Base-by-base conservation (phyloP, 2,797 vertebrate species). In the Coregonus suidteri region DNA sequence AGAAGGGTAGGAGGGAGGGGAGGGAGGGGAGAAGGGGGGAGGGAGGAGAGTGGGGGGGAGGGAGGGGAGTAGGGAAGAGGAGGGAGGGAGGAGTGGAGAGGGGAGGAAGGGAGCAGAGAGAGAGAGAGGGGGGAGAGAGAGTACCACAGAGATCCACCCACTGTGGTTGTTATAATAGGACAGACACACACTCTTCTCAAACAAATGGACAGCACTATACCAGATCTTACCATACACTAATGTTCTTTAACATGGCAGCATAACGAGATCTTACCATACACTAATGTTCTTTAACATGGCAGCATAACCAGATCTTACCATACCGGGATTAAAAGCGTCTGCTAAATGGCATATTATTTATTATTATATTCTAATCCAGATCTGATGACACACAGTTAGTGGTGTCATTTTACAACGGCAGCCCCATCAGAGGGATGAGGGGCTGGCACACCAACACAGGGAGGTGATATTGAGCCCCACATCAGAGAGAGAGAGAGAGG, bases 361-460 rank as follows among this genome's bases (percentile, higher is more conserved):
- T n/a, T n/a, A n/a, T n/a, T n/a, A n/a, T n/a, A n/a, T n/a, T n/a
- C n/a, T n/a, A n/a, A n/a, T n/a, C 89, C 88, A 82, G 81, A 92
- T 88, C 80, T 82, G 83, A 81, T 86, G 91, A 93, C 90, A 91
- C 88, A 79, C 79, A 87, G 84, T 83, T 83, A 91, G 88, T n/a
- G 89, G 87, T 81, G 88, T 93, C 87, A 93, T n/a, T n/a, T n/a
- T n/a, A n/a, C n/a, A n/a, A n/a, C n/a, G n/a, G n/a, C n/a, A n/a
- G n/a, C n/a, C n/a, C 87, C 81, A 81, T 34, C 85, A 83, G 86
- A 83, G 85, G 92, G 93, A 93, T 93, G 90, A 90, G 88, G 79
- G 85, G 86, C 85, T 92, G 88, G 83, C 84, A 81, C 81, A 73
- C 79, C 31, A 67, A 79, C 65, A 75, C 81, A 86, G 85, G 87